phyloP scores from a whole-genome alignment of 2,888 invertebrate species.

The Melanotus villosus region DNA sequence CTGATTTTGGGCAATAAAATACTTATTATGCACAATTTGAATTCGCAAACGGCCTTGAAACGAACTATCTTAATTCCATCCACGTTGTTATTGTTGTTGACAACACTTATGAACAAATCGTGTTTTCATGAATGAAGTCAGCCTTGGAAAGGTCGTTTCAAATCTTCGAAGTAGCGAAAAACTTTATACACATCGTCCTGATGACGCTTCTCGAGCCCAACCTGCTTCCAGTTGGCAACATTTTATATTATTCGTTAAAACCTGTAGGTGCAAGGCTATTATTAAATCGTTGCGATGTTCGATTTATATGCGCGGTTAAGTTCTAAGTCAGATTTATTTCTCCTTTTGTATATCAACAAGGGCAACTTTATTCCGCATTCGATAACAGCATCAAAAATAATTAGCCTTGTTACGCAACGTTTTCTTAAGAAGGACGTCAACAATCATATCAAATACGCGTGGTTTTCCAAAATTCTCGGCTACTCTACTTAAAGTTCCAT shows the following conservation, averaged over 20 bases:
- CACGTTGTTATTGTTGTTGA: not conserved
- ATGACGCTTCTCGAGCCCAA: not conserved
- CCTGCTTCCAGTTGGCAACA: not conserved
- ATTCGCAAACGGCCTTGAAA: not conserved
- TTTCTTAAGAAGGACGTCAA: not conserved
- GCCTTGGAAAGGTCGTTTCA: conserved; percentile 5
- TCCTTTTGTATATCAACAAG: not conserved
- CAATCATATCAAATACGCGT: not conserved
- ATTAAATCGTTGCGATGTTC: not conserved
- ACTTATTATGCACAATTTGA: too few species aligned
- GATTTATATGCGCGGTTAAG: not conserved
- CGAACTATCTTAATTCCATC: not conserved
- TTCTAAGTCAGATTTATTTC: not conserved
- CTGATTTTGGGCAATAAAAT: too few species aligned
- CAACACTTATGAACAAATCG: not conserved
- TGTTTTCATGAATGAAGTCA: conserved; percentile 9
- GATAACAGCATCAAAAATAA: not conserved
- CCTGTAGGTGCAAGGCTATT: not conserved
- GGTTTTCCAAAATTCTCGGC: not conserved
- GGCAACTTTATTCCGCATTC: not conserved
- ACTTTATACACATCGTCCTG: too few species aligned
- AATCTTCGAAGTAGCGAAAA: not conserved
- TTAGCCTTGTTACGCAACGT: not conserved
- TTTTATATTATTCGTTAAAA: not conserved
- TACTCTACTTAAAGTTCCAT: not conserved